These are phyloP conservation scores for Amblyteles armatorius DNA, from an alignment of 2,888 invertebrate genomes.

Conservation along the genomic window DNA sequence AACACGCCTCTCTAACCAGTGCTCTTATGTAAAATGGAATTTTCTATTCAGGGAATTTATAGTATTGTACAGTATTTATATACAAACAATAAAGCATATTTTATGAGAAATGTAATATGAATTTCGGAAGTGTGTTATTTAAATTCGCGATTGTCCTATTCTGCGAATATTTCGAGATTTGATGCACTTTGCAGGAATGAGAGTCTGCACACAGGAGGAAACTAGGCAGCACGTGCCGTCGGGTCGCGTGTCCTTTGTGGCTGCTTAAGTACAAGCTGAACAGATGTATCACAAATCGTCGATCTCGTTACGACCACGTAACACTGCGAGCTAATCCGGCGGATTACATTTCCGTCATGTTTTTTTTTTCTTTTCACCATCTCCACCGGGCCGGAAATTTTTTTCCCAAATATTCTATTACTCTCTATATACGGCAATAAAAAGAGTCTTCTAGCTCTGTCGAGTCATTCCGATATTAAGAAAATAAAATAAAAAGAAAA, in stretches of 20 bases:
- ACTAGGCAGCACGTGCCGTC: slow-evolving; percentile 75
- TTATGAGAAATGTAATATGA: slow-evolving; percentile 71
- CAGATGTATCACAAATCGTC: slow-evolving; percentile 82
- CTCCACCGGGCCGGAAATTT: slow-evolving; percentile 5
- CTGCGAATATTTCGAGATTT: slow-evolving; percentile 24
- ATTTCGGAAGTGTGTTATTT: not conserved
- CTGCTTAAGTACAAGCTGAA: slow-evolving; percentile 51
- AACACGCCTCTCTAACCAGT: slow-evolving; percentile 75
- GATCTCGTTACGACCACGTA: slow-evolving; percentile 59
- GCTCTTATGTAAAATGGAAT: slow-evolving; percentile 79
- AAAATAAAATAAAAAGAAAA: slow-evolving; percentile 3
- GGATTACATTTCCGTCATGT: slow-evolving; percentile 79
- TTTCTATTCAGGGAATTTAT: slow-evolving; percentile 78
- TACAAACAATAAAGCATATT: slow-evolving; percentile 82
- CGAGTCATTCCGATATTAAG: not conserved
- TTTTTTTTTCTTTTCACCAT: slow-evolving; percentile 50
- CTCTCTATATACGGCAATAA: not conserved
- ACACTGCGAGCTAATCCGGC: slow-evolving; percentile 77
- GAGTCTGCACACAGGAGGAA: slow-evolving; percentile 70
- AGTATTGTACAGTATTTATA: slow-evolving; percentile 80
- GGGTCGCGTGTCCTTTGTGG: slow-evolving; percentile 78
- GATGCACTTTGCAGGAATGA: slow-evolving; percentile 82
- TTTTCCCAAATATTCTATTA: not conserved
- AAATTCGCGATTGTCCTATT: slow-evolving; percentile 18
- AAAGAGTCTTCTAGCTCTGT: not conserved